Evolutionary conservation across 53 echinoderm and acorn worm species (phyloP).

Genomic region (Arbacia lixula): DNA sequence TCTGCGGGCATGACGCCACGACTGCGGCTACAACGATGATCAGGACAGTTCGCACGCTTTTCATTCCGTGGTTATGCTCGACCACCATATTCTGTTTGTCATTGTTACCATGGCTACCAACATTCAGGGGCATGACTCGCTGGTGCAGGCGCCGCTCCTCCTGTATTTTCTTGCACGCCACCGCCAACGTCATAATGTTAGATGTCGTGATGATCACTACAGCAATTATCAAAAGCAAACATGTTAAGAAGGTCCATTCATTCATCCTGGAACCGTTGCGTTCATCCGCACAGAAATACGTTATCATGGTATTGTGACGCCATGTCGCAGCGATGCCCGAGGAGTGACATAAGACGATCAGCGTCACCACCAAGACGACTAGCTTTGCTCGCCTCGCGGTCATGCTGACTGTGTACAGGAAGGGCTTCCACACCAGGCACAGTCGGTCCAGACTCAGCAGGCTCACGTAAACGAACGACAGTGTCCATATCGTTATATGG

Average conservation of each 20-base stretch:
- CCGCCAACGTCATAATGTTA: background rate
- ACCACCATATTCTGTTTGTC: too few relatives aligned
- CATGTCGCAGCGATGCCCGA: background rate
- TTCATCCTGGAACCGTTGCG: background rate
- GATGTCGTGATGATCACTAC: background rate
- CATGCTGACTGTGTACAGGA: background rate
- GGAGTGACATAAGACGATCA: background rate
- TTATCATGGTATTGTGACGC: background rate
- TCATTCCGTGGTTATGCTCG: too few relatives aligned
- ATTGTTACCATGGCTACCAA: too few relatives aligned
- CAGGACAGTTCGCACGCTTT: too few relatives aligned
- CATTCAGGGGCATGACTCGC: too few relatives aligned
- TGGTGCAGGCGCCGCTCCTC: too few relatives aligned
- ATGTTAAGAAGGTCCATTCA: background rate
- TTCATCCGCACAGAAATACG: background rate
- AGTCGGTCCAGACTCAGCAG: background rate
- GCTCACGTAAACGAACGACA: background rate
- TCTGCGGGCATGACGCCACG: too few relatives aligned
- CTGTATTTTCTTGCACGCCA: background rate
- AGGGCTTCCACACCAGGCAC: background rate
- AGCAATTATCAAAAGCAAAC: background rate
- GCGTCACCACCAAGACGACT: background rate
- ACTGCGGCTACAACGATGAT: too few relatives aligned
- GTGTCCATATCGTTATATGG: background rate
- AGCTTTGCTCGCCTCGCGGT: background rate